Percentiles rank a stretch among this genome's conserved stretches.
phyloP scores from a whole-genome alignment of 2,113 vertebrate species.

The Pelodiscus sinensis region DNA sequence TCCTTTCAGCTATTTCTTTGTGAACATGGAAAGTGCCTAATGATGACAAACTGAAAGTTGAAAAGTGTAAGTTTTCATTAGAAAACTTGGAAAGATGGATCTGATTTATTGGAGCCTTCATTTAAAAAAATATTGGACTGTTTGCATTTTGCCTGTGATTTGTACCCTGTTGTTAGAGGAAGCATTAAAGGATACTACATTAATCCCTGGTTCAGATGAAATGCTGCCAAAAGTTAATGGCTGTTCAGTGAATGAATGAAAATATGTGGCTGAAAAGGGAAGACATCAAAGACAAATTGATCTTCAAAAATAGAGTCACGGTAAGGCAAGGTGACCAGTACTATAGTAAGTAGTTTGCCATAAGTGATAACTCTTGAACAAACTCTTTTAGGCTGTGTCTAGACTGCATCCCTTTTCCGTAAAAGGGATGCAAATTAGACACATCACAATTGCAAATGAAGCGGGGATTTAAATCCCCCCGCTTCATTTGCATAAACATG shows the following conservation, averaged over 20 bases:
- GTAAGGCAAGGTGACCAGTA: background rate
- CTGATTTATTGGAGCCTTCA: background rate
- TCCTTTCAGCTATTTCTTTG: background rate
- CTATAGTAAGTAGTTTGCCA: background rate
- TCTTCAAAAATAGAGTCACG: slow-evolving; percentile 31
- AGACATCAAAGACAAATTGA: slow-evolving; percentile 42
- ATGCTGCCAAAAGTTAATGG: slow-evolving; percentile 4
- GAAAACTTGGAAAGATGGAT: background rate
- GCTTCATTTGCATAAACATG: too few relatives aligned
- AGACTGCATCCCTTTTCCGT: too few relatives aligned
- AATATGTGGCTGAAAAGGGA: background rate
- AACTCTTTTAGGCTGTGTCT: background rate
- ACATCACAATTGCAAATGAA: too few relatives aligned
- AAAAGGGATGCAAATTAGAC: too few relatives aligned
- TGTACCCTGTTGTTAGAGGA: slow-evolving; percentile 7
- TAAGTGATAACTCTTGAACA: background rate
- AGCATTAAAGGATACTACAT: background rate
- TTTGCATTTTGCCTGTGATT: slow-evolving; percentile 13
- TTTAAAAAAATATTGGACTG: background rate
- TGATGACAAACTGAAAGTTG: background rate
- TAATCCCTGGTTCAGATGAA: background rate
- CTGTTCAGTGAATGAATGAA: slow-evolving; percentile 27
- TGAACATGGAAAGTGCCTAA: slow-evolving; percentile 11
- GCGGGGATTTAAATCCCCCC: too few relatives aligned
- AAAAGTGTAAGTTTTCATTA: slow-evolving; percentile 13